These are phyloP conservation scores for Aphidoletes aphidimyza DNA, from an alignment of 2,888 invertebrate species.

Conservation along the genomic window DNA sequence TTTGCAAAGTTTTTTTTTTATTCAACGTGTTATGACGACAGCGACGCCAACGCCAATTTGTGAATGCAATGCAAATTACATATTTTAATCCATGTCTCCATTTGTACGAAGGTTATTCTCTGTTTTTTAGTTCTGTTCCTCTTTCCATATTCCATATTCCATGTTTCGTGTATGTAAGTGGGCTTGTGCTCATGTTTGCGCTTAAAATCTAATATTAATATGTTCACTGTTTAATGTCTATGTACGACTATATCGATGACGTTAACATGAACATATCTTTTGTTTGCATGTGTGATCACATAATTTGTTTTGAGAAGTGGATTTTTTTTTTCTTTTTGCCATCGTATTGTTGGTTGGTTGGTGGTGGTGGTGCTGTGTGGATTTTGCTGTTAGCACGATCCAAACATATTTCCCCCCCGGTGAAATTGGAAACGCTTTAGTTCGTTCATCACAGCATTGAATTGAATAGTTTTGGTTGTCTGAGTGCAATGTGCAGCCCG, in stretches of 20 bases:
- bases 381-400: not conserved
- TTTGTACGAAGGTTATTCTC: slow-evolving; percentile 21
- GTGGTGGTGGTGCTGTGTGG: not conserved
- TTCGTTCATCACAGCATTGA: slow-evolving; percentile 1
- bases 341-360: too few relatives aligned
- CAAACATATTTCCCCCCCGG: not conserved
- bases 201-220: slow-evolving; percentile 7
- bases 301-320: not conserved
- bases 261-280: slow-evolving; percentile 1
- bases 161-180: not conserved
- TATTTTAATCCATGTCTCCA: slow-evolving; percentile 47
- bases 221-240: slow-evolving; percentile 11
- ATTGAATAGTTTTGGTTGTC: not conserved
- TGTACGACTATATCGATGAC: slow-evolving; percentile 10
- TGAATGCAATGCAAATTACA: slow-evolving; percentile 52
- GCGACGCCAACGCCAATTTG: slow-evolving; percentile 41
- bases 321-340: not conserved
- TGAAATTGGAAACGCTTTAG: slow-evolving; percentile 3
- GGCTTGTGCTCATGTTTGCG: not conserved
- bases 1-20: not conserved
- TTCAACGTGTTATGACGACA: slow-evolving; percentile 20
- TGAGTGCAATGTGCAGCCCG: not conserved
- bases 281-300: slow-evolving; percentile 13
- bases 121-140: too few relatives aligned
- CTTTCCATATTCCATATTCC: too few relatives aligned